phyloP scores from a whole-genome alignment of 2,888 invertebrate species.

The Lydus trimaculatus region DNA sequence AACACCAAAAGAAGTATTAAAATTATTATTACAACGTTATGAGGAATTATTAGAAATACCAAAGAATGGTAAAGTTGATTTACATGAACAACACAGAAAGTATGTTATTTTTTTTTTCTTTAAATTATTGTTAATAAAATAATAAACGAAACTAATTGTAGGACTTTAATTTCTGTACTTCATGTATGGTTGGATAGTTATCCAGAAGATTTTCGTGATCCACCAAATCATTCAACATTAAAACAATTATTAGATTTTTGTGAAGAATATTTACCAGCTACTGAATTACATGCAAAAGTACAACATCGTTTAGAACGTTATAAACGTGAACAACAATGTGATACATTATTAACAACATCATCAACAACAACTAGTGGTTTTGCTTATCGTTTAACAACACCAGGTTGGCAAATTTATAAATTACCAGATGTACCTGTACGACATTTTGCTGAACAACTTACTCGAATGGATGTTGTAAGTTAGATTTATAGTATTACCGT shows the following conservation, averaged over 20 bases:
- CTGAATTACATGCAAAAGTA: constrained; percentile 84
- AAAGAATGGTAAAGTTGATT: constrained; percentile 64
- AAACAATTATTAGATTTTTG: constrained; percentile 86
- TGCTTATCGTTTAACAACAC: constrained; percentile 20
- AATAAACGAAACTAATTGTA: constrained; percentile 54
- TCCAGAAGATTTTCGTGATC: constrained; percentile 91
- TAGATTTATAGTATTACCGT: too few species aligned
- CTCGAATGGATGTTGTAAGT: constrained; percentile 91
- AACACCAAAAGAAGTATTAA: constrained; percentile 83
- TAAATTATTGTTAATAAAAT: constrained; percentile 1
- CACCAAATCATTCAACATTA: constrained; percentile 81
- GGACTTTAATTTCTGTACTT: constrained; percentile 86
- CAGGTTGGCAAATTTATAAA: constrained; percentile 67
- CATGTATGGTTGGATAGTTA: constrained; percentile 98
- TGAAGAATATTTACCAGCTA: constrained; percentile 79
- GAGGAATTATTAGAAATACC: constrained; percentile 69
- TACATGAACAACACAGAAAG: constrained; percentile 77
- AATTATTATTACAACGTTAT: constrained; percentile 79
- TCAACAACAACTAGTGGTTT: constrained; percentile 52
- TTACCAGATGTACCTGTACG: constrained; percentile 87
- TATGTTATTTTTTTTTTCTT: constrained; percentile 50
- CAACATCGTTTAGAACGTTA: constrained; percentile 74
- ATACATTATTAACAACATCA: constrained; percentile 58
- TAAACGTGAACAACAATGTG: constrained; percentile 69
- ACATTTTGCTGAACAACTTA: constrained; percentile 97